Conservation (phyloP, 2,888 invertebrate species). For the Aphodius sticticus region DNA sequence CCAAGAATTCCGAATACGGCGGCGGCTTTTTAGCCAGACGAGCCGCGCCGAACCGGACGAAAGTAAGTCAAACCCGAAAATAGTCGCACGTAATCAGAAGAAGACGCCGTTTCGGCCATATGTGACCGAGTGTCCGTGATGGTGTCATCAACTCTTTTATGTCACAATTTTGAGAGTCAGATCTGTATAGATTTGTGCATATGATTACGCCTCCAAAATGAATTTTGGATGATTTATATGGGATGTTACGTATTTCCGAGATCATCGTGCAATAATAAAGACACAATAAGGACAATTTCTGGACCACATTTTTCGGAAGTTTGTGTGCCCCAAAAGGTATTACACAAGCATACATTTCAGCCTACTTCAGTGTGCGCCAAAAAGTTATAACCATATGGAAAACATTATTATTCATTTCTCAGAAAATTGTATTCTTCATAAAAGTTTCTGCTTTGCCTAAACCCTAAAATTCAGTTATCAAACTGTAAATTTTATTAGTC, state of each 20-base stretch:
- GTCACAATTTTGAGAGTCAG: not conserved
- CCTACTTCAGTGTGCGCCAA: too few relatives aligned
- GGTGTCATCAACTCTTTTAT: not conserved
- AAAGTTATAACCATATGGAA: too few relatives aligned
- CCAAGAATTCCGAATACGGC: conserved; percentile 31
- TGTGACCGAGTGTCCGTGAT: conserved; percentile 5
- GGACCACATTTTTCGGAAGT: too few relatives aligned
- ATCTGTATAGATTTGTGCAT: not conserved
- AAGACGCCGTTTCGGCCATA: conserved; percentile 5
- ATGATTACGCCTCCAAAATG: not conserved
- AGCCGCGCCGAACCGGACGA: conserved; percentile 11
- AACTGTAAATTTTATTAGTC: too few relatives aligned
- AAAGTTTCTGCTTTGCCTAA: too few relatives aligned
- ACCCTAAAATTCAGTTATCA: too few relatives aligned
- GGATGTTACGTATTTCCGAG: not conserved
- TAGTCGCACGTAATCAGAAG: conserved; percentile 17
- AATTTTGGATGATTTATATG: not conserved
- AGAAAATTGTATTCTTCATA: too few relatives aligned
- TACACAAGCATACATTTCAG: too few relatives aligned
- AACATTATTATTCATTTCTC: too few relatives aligned
- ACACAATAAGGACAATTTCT: too few relatives aligned
- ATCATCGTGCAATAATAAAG: not conserved
- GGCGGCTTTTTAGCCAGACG: conserved; percentile 10
- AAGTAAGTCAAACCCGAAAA: conserved; percentile 22
- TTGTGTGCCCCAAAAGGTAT: too few relatives aligned